Evolutionary conservation across 2,113 vertebrate genomes (phyloP).

Genomic region (Silurus glanis): DNA sequence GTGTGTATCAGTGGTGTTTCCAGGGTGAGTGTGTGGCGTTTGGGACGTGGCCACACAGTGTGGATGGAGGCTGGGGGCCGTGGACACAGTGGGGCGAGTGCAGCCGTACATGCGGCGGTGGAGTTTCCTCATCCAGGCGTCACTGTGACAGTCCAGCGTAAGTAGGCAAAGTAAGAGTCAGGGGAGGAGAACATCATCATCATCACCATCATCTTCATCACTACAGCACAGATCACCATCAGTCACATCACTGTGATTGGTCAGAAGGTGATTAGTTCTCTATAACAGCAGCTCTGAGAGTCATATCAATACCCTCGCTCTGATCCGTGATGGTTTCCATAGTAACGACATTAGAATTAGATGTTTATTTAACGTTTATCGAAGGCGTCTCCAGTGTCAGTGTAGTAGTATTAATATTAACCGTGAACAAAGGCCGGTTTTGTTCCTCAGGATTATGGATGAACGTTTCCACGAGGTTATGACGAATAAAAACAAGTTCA

Average conservation of each 20-base stretch:
- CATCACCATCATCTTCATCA: not conserved
- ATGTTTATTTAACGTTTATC: not conserved
- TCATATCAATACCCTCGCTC: not conserved
- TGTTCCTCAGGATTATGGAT: not conserved
- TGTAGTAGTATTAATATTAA: not conserved
- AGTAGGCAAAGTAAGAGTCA: conserved; percentile 99
- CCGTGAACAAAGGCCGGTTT: not conserved
- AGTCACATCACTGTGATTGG: not conserved
- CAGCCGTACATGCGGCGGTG: conserved; percentile 97
- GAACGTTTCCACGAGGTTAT: not conserved
- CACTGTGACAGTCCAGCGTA: conserved; percentile 99
- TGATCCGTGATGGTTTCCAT: not conserved
- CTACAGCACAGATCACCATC: conserved; percentile 1
- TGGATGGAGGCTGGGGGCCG: conserved; percentile 90
- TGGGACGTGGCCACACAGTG: conserved; percentile 92
- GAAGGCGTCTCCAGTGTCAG: not conserved
- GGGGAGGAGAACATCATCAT: conserved; percentile 81
- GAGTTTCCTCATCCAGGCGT: conserved; percentile 95
- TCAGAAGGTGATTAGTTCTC: not conserved
- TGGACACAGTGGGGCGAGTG: conserved; percentile 98
- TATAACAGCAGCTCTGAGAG: not conserved
- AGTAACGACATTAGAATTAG: not conserved
- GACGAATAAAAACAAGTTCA: not conserved
- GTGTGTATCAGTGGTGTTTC: conserved; percentile 88
- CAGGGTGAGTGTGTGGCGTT: conserved; percentile 94